Evolutionary conservation across 2,797 vertebrate genomes (phyloP), one percentile per base, ranked within the genome.

Genomic region (Poeciliopsis paucimaculata): DNA sequence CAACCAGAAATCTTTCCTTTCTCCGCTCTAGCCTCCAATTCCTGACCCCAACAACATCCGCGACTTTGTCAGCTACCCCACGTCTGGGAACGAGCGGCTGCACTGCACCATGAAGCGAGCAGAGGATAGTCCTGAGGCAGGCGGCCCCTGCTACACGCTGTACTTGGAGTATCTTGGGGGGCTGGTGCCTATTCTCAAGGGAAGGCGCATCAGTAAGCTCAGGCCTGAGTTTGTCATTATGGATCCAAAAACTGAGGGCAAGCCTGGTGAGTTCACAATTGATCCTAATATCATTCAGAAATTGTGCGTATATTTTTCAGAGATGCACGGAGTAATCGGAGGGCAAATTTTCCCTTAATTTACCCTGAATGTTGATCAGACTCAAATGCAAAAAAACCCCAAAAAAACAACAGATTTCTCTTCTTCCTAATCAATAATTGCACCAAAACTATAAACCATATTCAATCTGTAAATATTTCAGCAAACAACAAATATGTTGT

Each of bases 11-110:
- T 76, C 73, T 82, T 90, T 91, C 80, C 87, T 86, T 73, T 84
- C 87, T 89, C 89, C 90, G 86, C 90, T 87, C 64, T 55, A 99
- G 98, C 98, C 98, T 91, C 98, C 98, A 41, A 99, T 99, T 86
- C 98, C 98, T 89, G 98, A 99, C 94, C 98, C 98, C 86, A 99
- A 98, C 96, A 99, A 99, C 93, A 99, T 99, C 96, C 96, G 98
- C 60, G 98, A 99, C 95, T 99, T 99, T 88, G 98, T 99, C 92
- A 99, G 98, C 95, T 99, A 99, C 92, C 98, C 98, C 47, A 98
- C 98, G 23, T 94, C 97, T 3, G 97, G 98, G 73, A 99, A 98
- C 18, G 98, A 99, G 91, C 94, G 98, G 36, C 96, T 99, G 39
- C 98, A 99, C 92, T 99, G 98, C 95, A 99, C 98, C 28, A 99